Conservation (phyloP, 2,888 invertebrate species). For the Maniola hyperantus region DNA sequence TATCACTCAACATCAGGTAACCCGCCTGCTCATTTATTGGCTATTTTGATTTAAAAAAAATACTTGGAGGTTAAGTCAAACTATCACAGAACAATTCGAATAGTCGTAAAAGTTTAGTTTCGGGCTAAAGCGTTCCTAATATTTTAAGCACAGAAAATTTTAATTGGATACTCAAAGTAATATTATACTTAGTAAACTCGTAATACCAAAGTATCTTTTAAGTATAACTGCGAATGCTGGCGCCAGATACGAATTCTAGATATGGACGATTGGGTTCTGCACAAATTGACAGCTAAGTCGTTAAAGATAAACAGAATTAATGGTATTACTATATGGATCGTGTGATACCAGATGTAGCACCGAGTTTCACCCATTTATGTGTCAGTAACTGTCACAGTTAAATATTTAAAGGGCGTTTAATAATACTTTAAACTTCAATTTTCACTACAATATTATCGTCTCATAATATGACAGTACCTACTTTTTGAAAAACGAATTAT, state of each 20-base stretch:
- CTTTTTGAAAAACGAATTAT: not conserved
- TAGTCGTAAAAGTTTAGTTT: too few species aligned
- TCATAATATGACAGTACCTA: not conserved
- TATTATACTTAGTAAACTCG: not conserved
- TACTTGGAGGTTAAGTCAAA: not conserved
- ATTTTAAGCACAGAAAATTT: too few species aligned
- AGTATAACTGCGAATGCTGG: constrained; percentile 28
- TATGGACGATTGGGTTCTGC: constrained; percentile 31
- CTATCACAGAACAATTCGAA: not conserved
- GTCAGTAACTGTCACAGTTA: constrained; percentile 27
- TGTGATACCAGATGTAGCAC: constrained; percentile 31
- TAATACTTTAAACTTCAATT: too few species aligned
- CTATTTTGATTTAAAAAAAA: too few species aligned
- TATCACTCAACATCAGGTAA: too few species aligned
- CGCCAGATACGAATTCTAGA: constrained; percentile 27
- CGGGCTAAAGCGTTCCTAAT: too few species aligned
- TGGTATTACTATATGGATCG: constrained; percentile 38
- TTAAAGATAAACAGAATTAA: constrained; percentile 44
- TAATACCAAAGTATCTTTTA: constrained; percentile 16
- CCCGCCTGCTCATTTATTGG: too few species aligned
- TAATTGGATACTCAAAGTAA: too few species aligned
- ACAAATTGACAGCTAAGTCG: constrained; percentile 41
- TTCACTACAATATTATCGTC: not conserved
- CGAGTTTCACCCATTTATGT: constrained; percentile 32
- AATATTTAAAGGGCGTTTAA: not conserved